Evolutionary conservation across 2,888 invertebrate genomes (phyloP).

Genomic region (Drosophila prolongata): DNA sequence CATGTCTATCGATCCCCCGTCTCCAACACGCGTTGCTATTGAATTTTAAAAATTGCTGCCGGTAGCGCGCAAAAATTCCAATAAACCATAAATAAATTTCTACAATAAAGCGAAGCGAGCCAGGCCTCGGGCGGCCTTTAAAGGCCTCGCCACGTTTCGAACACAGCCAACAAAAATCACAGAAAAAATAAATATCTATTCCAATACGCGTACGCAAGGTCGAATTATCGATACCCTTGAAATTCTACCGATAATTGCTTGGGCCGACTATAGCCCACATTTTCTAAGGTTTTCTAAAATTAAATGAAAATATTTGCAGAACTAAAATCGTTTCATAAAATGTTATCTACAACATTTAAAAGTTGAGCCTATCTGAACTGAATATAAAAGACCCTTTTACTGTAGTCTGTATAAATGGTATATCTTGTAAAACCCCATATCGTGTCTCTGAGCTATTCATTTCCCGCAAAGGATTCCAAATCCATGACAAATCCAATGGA

Average conservation of each 20-base stretch:
- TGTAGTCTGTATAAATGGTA: background rate
- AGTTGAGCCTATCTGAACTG: too few species aligned
- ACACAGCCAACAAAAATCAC: slow-evolving; percentile 46
- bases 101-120: slow-evolving; percentile 77
- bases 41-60: slow-evolving; percentile 76
- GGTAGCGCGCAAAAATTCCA: slow-evolving; percentile 80
- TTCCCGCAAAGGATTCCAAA: slow-evolving; percentile 9
- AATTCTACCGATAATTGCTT: slow-evolving; percentile 30
- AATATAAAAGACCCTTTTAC: too few species aligned
- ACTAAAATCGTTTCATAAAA: background rate
- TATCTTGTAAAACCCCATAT: background rate
- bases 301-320: background rate
- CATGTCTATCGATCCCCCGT: slow-evolving; percentile 8
- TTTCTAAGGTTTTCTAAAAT: slow-evolving; percentile 30
- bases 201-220: slow-evolving; percentile 42
- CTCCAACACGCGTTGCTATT: slow-evolving; percentile 61
- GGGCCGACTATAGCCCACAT: slow-evolving; percentile 10
- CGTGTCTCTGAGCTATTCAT: background rate
- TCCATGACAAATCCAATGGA: slow-evolving; percentile 16
- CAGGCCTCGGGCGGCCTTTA: slow-evolving; percentile 70
- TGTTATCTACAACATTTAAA: too few species aligned
- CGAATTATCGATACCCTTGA: slow-evolving; percentile 47
- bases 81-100: slow-evolving; percentile 81
- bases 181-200: slow-evolving; percentile 56
- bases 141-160: slow-evolving; percentile 60